Evolutionary conservation across 2,888 invertebrate genomes (phyloP), one percentile per base, ranked within the genome.

Genomic region (Camptogramma bilineatum): DNA sequence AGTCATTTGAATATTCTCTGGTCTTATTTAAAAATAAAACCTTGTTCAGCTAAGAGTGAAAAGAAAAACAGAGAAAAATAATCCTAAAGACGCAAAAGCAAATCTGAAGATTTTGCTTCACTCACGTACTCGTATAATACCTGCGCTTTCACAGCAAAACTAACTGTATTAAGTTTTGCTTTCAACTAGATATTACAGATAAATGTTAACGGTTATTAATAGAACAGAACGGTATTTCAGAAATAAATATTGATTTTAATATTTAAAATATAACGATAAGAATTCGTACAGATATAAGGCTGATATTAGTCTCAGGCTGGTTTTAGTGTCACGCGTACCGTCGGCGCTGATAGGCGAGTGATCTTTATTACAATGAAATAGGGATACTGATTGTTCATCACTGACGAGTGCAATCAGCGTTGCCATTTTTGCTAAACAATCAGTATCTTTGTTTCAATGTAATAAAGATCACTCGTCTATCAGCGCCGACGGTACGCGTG

Each of bases 181-280:
- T 10, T 10, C 34, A 34, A 34, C 34, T 13, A 34, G 31, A 31
- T 3, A 1, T 5, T 7, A 31, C 8, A 31, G 21, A 21, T 21
- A 21, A 21, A 1, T 34, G 0, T 34, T 34, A 34, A 34, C 34
- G 34, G 34, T 34, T 13, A 34, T 9, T 34, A 10, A 8, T 28
- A 4, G 21, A 21, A 21, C 4, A 28, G 13, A 39, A 39, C 34
- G 13, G 34, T 13, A 39, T 34, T 34, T 34, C 34, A 34, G 10
- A 50, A 18, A 28, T 54, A 54, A 70, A 66, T 57, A 68, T 62
- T 59, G 16, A 5, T 56, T 52, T 62, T 52, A 47, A 64, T 31
- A 50, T 44, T 47, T 7, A 53, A 50, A 64, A 47, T 62, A 21
- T 24, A 3, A 50, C 56, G 79, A 80, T 80, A 80, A 72, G 54